These are phyloP conservation scores for Myrmecophaga tridactyla DNA, from an alignment of 2,113 vertebrate species.

Conservation along the genomic window DNA sequence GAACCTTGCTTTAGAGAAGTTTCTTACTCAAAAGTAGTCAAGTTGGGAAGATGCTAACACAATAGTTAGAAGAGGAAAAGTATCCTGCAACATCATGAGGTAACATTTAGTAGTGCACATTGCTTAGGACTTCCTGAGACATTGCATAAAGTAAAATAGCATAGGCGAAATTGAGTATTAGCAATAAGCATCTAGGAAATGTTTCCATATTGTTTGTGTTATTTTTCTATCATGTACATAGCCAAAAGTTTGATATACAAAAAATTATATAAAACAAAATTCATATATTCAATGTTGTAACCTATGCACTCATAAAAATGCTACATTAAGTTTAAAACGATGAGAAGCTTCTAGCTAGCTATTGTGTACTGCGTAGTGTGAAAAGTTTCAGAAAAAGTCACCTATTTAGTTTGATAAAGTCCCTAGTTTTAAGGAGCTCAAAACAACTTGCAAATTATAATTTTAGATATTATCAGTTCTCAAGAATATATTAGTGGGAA, in stretches of 20 bases:
- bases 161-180: background rate
- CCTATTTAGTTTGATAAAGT: background rate
- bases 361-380: background rate
- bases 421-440: background rate
- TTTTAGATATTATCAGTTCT: background rate
- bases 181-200: background rate
- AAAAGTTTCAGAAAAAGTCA: background rate
- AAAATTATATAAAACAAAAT: constrained; percentile 22
- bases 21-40: background rate
- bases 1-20: background rate
- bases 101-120: background rate
- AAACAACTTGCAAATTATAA: constrained; percentile 29
- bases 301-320: constrained; percentile 53
- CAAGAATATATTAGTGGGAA: background rate
- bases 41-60: background rate
- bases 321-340: constrained; percentile 45
- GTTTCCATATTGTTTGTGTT: background rate
- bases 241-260: background rate
- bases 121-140: background rate
- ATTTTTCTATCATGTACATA: background rate
- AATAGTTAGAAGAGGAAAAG: background rate
- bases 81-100: background rate
- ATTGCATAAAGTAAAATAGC: background rate
- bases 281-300: background rate
- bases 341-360: background rate